A percentile compares a stretch with the other conserved stretches of the same genome.
Evolutionary conservation across 1,140 invertebrate genomes (phyloP).

Genomic region (Pseudomyrmex dendroicus): DNA sequence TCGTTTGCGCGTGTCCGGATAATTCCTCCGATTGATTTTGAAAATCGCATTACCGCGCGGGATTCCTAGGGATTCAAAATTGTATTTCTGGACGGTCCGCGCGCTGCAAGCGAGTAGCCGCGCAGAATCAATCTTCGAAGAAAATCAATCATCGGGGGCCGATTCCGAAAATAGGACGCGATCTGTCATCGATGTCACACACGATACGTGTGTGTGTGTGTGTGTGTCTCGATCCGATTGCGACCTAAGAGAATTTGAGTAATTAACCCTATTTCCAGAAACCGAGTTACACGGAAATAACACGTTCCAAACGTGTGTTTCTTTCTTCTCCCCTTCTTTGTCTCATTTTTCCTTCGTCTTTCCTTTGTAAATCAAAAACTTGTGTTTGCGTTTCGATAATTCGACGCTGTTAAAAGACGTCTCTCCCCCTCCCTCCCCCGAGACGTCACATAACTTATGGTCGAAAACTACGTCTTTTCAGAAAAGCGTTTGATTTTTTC

Average conservation of each 20-base stretch:
- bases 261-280: neutral
- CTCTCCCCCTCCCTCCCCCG: no score
- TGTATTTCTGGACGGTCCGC: slow-evolving; percentile 29
- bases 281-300: neutral
- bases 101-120: no score
- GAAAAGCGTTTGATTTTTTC: no score
- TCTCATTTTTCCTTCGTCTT: no score
- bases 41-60: slow-evolving; percentile 47
- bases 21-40: slow-evolving; percentile 62
- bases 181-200: slow-evolving; percentile 24
- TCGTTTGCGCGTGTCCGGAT: slow-evolving; percentile 54
- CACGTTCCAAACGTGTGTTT: neutral
- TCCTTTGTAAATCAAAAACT: no score
- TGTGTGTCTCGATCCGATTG: neutral
- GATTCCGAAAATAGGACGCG: slow-evolving; percentile 38
- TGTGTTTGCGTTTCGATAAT: no score
- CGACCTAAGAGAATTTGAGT: slow-evolving; percentile 15
- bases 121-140: slow-evolving; percentile 37
- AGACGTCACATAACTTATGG: no score
- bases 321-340: neutral
- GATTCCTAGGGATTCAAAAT: slow-evolving; percentile 51
- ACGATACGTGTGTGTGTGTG: no score
- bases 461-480: no score
- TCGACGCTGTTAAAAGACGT: no score
- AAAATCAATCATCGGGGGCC: slow-evolving; percentile 39